Conservation (phyloP, 2,888 invertebrate species). For the Leptura quadrifasciata region DNA sequence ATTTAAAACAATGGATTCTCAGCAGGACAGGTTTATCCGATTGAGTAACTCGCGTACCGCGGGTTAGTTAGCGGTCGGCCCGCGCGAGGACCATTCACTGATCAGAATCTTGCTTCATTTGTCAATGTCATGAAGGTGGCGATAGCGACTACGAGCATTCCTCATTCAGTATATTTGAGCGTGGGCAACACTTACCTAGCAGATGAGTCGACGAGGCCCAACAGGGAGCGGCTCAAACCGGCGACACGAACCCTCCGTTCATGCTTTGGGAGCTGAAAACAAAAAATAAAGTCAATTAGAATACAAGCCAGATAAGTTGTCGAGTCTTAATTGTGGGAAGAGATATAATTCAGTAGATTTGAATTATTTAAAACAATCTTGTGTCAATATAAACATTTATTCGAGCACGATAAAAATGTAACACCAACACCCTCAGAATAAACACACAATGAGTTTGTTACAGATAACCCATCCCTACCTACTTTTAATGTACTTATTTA, state of each 20-base stretch:
- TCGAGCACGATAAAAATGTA: not conserved
- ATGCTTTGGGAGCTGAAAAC: conserved; percentile 82
- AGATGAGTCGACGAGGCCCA: conserved; percentile 66
- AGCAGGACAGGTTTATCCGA: conserved; percentile 63
- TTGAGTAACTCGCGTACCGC: conserved; percentile 61
- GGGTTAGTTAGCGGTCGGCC: conserved; percentile 39
- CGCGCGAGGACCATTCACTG: conserved; percentile 76
- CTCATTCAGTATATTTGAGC: conserved; percentile 68
- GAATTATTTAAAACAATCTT: conserved; percentile 11
- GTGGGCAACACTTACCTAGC: conserved; percentile 67
- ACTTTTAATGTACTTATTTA: too few species aligned
- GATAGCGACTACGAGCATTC: conserved; percentile 72
- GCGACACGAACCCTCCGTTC: conserved; percentile 85
- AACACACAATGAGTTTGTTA: not conserved
- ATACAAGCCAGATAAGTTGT: conserved; percentile 51
- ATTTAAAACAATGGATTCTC: conserved; percentile 69
- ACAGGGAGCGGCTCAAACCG: conserved; percentile 79
- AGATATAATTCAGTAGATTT: conserved; percentile 38
- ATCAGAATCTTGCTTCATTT: conserved; percentile 87
- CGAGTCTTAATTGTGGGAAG: conserved; percentile 57
- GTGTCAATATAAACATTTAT: not conserved
- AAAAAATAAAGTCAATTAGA: conserved; percentile 57
- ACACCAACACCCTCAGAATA: not conserved
- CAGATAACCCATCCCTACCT: too few species aligned
- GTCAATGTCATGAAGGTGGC: conserved; percentile 82